Evolutionary conservation across 2,888 invertebrate genomes (phyloP).

Genomic region (Lasioglossum calceatum): DNA sequence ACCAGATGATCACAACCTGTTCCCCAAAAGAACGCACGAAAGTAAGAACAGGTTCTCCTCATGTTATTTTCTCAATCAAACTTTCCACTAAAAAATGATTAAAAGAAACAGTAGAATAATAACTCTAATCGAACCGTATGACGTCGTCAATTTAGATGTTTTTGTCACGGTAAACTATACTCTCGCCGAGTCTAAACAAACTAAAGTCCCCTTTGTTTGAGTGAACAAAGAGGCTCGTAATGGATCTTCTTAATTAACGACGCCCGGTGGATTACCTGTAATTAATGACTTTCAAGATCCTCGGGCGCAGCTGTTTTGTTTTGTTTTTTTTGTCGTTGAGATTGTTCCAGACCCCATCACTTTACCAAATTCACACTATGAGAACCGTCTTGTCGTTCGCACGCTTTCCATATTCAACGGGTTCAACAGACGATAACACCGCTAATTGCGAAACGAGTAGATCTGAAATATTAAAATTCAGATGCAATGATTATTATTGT

Average conservation of each 20-base stretch:
- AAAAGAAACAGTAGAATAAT: background rate
- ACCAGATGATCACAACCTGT: background rate
- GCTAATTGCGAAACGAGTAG: background rate
- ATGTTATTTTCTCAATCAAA: background rate
- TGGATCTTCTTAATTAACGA: slow-evolving; percentile 31
- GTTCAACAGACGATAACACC: slow-evolving; percentile 5
- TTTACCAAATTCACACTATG: slow-evolving; percentile 31
- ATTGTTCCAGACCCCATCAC: slow-evolving; percentile 15
- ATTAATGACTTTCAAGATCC: background rate
- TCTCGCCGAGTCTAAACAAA: background rate
- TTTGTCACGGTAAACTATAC: background rate
- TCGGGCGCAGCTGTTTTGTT: slow-evolving; percentile 21
- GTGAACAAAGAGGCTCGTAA: slow-evolving; percentile 17
- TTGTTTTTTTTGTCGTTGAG: background rate
- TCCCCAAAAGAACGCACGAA: background rate
- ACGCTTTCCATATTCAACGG: slow-evolving; percentile 35
- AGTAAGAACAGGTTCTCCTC: background rate
- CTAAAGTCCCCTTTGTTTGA: background rate
- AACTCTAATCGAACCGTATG: background rate
- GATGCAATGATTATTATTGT: background rate
- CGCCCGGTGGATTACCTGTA: slow-evolving; percentile 14
- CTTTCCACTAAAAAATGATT: background rate
- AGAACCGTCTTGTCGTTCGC: slow-evolving; percentile 25
- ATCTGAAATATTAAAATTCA: background rate
- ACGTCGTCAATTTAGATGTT: background rate